Base-by-base conservation (phyloP, 2,888 invertebrate species). In the Drosophila colorata region DNA sequence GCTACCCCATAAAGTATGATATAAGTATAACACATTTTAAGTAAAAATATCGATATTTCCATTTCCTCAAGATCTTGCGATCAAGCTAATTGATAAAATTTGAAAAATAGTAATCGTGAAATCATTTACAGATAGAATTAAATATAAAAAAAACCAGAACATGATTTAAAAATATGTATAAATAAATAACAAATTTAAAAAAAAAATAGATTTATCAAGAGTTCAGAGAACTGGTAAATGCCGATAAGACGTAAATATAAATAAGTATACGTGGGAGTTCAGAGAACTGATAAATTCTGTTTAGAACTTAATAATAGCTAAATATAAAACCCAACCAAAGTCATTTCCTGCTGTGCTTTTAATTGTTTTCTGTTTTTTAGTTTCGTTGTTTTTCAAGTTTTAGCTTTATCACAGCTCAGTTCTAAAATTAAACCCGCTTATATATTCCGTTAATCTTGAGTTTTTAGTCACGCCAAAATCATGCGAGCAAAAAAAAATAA, bases 361-460 rank as follows among this genome's bases (percentile, higher is more conserved):
- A 35, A 20, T 14, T 9, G 31, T 11, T 31, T 11, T 31, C 11
- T 31, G 20, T 11, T 31, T 25, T 8, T 49, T 44, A 14, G 9
- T 11, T 41, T 56, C 3, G 7, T 41, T 1, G 4, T 13, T 37
- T 52, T 49, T 63, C 55, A 69, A 73, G 57, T 68, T 68, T 53
- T 48, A 56, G 20, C 63, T 52, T 38, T 40, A 23, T 37, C 49
- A 47, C 14, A 41, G 68, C 49, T 43, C 31, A 46, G 46, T 44
- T 56, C 52, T 59, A 52, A 72, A 64, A 63, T 52, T 57, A 64
- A 13, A 46, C n/a, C 37, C 25, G 37, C 56, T 51, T 59, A 46
- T 31, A 46, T 44, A 55, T 55, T 40, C 41, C 38, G 58, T 63
- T 57, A 60, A 74, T 46, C 74, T 51, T 13, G 35, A 61, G 13